phyloP scores from a whole-genome alignment of 2,113 vertebrate species.

The Apaloderma vittatum region DNA sequence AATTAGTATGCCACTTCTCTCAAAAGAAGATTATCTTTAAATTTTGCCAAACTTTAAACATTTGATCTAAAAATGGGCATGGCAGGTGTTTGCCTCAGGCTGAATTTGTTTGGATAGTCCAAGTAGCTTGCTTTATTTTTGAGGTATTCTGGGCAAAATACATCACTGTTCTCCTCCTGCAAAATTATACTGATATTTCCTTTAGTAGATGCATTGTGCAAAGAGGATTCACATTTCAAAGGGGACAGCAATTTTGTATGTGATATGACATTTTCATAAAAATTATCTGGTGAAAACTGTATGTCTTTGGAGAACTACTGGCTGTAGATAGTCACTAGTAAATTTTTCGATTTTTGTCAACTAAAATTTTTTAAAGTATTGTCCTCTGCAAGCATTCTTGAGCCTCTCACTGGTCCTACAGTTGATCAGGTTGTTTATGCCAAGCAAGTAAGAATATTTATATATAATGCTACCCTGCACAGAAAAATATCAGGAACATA shows the following conservation, averaged over 20 bases:
- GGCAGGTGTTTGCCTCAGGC: conserved; percentile 14
- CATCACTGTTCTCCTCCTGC: neutral
- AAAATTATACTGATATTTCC: neutral
- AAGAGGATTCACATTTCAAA: neutral
- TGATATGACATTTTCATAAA: neutral
- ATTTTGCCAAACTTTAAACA: conserved; percentile 10
- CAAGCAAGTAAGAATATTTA: neutral
- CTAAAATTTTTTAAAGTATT: neutral
- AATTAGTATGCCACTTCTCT: neutral
- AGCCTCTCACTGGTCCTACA: neutral
- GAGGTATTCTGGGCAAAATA: neutral
- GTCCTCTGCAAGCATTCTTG: neutral
- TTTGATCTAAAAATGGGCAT: conserved; percentile 6
- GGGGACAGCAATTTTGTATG: neutral
- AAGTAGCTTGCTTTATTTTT: neutral
- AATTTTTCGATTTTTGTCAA: neutral
- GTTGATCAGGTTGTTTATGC: neutral
- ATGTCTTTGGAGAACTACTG: neutral
- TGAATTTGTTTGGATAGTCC: neutral
- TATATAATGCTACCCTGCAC: neutral
- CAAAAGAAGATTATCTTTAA: neutral
- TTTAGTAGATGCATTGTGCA: neutral
- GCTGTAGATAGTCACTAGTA: neutral
- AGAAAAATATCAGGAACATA: neutral
- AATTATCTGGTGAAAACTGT: neutral